phyloP scores from a whole-genome alignment of 2,797 vertebrate genomes.

The Megaceryle alcyon region DNA sequence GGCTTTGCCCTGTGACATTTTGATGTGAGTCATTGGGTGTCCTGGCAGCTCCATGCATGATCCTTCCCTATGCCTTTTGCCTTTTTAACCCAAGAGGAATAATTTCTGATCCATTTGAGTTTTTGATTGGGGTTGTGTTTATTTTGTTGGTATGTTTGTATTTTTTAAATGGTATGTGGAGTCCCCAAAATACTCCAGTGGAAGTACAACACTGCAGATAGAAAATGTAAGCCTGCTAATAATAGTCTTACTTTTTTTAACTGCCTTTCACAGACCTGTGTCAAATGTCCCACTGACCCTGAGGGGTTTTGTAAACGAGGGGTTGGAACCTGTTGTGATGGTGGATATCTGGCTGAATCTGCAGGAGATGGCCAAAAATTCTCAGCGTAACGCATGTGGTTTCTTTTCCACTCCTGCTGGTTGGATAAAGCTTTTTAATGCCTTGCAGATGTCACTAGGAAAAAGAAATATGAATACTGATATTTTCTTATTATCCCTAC shows the following conservation, averaged over 20 bases:
- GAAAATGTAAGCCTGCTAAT: conserved; percentile 42
- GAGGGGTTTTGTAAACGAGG: background rate
- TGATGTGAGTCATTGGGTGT: background rate
- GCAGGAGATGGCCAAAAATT: background rate
- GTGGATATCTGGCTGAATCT: background rate
- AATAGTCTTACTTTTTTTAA: conserved; percentile 53
- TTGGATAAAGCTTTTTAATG: conserved; percentile 7
- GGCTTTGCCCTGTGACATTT: background rate
- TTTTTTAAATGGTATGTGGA: background rate
- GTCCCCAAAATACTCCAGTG: rapidly evolving
- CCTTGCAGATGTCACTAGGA: background rate
- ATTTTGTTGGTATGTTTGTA: background rate
- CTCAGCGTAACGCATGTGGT: background rate
- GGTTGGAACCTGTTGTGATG: background rate
- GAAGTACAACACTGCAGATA: background rate
- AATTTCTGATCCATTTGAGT: background rate
- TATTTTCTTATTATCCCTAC: background rate
- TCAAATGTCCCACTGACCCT: background rate
- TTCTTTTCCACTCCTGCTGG: background rate
- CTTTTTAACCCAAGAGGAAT: background rate
- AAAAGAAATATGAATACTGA: background rate
- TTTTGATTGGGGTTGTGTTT: background rate
- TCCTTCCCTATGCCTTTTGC: background rate
- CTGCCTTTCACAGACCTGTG: background rate
- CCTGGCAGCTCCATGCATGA: rapidly evolving